phyloP scores from a whole-genome alignment of 2,888 invertebrate genomes.

The Erebia epiphron region DNA sequence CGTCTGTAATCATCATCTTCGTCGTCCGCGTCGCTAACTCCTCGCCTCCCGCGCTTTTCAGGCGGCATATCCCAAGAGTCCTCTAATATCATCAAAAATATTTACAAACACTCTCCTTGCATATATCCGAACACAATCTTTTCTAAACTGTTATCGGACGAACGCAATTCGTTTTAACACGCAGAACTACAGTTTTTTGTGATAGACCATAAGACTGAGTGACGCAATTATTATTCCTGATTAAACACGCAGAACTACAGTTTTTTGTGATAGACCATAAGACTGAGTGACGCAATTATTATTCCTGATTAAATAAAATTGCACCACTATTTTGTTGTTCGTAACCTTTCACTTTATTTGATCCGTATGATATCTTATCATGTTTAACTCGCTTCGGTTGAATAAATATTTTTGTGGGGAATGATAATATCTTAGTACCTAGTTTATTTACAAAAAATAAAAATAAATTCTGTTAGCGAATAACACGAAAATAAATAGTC shows the following conservation, averaged over 20 bases:
- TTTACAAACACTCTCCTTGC: constrained; percentile 21
- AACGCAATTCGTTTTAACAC: background rate
- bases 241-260: too few species aligned
- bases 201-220: background rate
- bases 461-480: too few species aligned
- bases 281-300: constrained; percentile 11
- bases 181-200: background rate
- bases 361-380: background rate
- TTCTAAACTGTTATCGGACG: background rate
- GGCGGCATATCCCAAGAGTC: constrained; percentile 68
- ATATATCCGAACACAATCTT: constrained; percentile 4
- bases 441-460: too few species aligned
- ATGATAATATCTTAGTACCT: too few species aligned
- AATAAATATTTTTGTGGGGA: too few species aligned
- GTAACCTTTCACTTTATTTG: constrained; percentile 12
- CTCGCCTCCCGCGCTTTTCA: constrained; percentile 65
- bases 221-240: constrained; percentile 12
- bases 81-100: constrained; percentile 71
- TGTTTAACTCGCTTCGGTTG: too few species aligned
- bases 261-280: constrained; percentile 3
- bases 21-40: constrained; percentile 85
- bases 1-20: constrained; percentile 89
- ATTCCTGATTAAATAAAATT: constrained; percentile 9
- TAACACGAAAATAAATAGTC: too few species aligned
- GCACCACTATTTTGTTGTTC: constrained; percentile 10